Evolutionary conservation across 2,888 invertebrate species (phyloP).

Genomic region (Leptinotarsa tumamoca): DNA sequence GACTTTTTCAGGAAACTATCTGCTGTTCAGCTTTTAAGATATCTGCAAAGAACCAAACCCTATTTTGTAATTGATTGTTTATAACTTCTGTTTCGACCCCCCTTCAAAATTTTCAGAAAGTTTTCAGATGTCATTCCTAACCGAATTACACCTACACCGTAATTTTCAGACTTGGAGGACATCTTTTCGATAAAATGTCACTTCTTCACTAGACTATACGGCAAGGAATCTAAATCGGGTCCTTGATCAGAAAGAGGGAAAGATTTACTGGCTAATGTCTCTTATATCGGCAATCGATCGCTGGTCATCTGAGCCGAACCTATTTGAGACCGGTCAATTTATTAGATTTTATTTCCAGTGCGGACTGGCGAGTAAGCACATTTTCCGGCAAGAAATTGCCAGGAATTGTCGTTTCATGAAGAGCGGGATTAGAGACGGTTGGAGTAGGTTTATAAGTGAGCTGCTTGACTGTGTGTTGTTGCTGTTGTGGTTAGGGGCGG

Average conservation of each 20-base stretch:
- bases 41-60: too few relatives aligned
- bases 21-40: too few relatives aligned
- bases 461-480: not conserved
- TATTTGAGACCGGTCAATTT: conserved; percentile 36
- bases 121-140: too few relatives aligned
- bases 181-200: too few relatives aligned
- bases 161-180: too few relatives aligned
- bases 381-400: conserved; percentile 26
- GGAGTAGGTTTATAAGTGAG: not conserved
- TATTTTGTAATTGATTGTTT: too few relatives aligned
- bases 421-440: conserved; percentile 4
- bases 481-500: not conserved
- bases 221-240: conserved; percentile 6
- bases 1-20: too few relatives aligned
- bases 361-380: conserved; percentile 29
- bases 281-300: conserved; percentile 31
- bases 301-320: conserved; percentile 23
- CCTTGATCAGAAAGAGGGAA: conserved; percentile 17
- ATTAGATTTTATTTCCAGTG: conserved; percentile 36
- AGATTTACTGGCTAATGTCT: conserved; percentile 17
- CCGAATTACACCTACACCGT: too few relatives aligned
- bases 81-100: too few relatives aligned
- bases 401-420: conserved; percentile 24
- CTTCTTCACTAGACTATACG: too few relatives aligned
- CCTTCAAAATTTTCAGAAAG: too few relatives aligned